Conservation (phyloP, 2,113 vertebrate genomes). For the Clarias magur region DNA sequence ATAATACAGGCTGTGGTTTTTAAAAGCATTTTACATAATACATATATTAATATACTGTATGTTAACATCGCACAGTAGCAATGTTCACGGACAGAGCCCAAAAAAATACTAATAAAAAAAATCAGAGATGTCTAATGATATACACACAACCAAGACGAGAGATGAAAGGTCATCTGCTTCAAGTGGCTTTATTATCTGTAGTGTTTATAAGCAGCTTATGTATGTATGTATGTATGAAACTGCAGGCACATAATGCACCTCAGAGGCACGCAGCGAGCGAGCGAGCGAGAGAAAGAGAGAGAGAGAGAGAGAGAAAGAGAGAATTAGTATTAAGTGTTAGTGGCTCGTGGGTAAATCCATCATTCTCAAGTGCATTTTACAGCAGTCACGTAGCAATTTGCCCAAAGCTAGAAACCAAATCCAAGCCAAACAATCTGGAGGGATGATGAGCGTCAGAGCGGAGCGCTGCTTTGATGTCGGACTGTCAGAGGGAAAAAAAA, state of each 20-base stretch:
- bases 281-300: not conserved
- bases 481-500: not conserved
- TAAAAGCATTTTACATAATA: not conserved
- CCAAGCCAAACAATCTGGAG: not conserved
- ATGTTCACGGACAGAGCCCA: not conserved
- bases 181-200: conserved; percentile 31
- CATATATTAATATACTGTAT: not conserved
- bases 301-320: not conserved
- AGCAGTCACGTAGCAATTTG: not conserved
- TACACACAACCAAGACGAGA: not conserved
- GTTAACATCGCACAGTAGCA: not conserved
- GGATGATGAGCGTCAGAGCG: not conserved
- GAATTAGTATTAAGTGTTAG: not conserved
- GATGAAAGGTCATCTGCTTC: not conserved
- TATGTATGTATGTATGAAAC: not conserved
- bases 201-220: conserved; percentile 4
- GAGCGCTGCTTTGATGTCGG: not conserved
- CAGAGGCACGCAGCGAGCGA: not conserved
- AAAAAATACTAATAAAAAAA: not conserved
- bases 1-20: not conserved
- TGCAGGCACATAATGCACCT: not conserved
- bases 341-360: not conserved
- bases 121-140: not conserved
- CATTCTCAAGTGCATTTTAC: not conserved
- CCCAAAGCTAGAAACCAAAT: not conserved